Conservation (phyloP, 1,140 invertebrate species). For the Drosophila kohkoa region DNA sequence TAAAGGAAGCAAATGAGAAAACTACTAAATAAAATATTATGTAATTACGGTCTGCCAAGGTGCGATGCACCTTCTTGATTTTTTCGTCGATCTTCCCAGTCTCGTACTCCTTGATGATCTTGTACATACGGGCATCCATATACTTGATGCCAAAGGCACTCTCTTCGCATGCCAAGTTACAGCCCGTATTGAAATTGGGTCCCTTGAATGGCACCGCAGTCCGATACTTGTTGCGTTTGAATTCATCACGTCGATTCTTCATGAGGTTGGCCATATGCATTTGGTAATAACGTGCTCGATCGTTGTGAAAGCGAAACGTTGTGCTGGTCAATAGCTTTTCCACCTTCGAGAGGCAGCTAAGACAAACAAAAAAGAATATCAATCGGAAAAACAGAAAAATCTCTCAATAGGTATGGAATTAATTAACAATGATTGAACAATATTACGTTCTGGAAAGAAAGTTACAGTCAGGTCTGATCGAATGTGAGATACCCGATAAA, state of each 20-base stretch:
- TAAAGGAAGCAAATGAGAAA: neutral
- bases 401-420: no score
- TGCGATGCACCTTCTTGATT: neutral
- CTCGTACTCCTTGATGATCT: constrained; percentile 68
- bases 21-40: neutral
- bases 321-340: constrained; percentile 67
- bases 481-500: no score
- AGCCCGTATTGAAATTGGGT: constrained; percentile 45
- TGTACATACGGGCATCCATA: constrained; percentile 63
- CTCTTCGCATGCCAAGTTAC: constrained; percentile 31
- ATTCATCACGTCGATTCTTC: neutral
- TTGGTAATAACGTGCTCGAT: constrained; percentile 1
- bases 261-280: neutral
- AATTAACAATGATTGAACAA: no score
- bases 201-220: constrained; percentile 39
- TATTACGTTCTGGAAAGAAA: no score
- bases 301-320: constrained; percentile 65
- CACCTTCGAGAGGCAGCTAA: constrained; percentile 68
- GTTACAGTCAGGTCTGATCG: no score
- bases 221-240: neutral
- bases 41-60: constrained; percentile 37
- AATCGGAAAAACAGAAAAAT: no score
- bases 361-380: neutral
- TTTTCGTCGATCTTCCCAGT: neutral
- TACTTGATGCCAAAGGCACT: constrained; percentile 24